Evolutionary conservation across 2,888 invertebrate genomes (phyloP), one percentile per base, ranked within the genome.

Genomic region (Tinea pellionella): DNA sequence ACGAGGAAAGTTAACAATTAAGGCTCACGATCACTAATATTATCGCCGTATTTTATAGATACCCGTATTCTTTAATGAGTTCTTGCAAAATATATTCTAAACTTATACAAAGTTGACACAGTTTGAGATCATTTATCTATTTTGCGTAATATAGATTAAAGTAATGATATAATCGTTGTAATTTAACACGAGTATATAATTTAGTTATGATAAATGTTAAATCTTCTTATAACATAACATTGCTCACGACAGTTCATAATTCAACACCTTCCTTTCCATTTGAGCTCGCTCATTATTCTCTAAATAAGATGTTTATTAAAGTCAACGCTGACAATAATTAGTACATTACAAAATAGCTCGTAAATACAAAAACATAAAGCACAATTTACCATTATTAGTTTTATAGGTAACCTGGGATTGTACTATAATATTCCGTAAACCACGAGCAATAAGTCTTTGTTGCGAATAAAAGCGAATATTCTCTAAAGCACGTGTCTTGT

Each of bases 401-500:
- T 37, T 37, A 37, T 6, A 37, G 3, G 9, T 37, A 37, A 37
- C 2, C 37, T n/a, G 3, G n/a, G 9, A 37, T 37, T 9, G 9
- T 2, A 37, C 37, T 37, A 37, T 37, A 37, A 37, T 37, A 37
- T 37, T 37, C 37, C 37, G 37, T 37, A 9, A 37, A 37, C 37
- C 37, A 37, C 37, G 2, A n/a, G 37, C 37, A 37, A 37, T 19
- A 55, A 19, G 55, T 55, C 55, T 55, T 24, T 55, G 55, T 55
- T 24, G 24, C 19, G 19, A 18, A 55, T 55, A 55, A 55, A 47
- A 55, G 18, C 55, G 11, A 19, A 55, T 1, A 55, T 55, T 11
- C 19, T 12, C 24, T 55, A 2, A 55, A n/a, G 55, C 55, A 55
- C 55, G 29, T 55, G 55, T 55, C 55, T 15, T 55, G 55, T 55